Evolutionary conservation across 2,888 invertebrate species (phyloP).

Genomic region (Magallana nippona): DNA sequence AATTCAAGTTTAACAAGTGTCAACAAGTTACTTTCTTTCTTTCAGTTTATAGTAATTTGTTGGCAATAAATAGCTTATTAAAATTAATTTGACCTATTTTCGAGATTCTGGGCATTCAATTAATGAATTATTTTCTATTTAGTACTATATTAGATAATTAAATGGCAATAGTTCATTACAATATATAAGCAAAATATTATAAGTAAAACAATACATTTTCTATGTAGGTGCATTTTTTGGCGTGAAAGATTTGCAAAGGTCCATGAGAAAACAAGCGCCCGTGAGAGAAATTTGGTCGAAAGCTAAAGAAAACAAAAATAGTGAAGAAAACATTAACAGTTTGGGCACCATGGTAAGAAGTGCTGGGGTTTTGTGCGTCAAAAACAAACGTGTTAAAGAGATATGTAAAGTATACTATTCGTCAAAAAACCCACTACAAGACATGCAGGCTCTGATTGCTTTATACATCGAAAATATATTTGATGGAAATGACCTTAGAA

Average conservation of each 20-base stretch:
- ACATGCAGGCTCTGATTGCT: slow-evolving; percentile 65
- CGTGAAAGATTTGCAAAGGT: slow-evolving; percentile 67
- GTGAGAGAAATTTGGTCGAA: slow-evolving; percentile 63
- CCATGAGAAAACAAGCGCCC: slow-evolving; percentile 66
- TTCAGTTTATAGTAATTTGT: too few species aligned
- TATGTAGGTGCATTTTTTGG: slow-evolving; percentile 65
- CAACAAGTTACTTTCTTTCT: too few species aligned
- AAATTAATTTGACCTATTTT: too few species aligned
- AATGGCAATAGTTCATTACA: too few species aligned
- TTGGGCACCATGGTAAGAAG: slow-evolving; percentile 65
- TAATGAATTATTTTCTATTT: too few species aligned
- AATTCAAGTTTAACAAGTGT: too few species aligned
- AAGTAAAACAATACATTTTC: not conserved
- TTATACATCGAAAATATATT: slow-evolving; percentile 62
- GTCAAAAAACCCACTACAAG: slow-evolving; percentile 47
- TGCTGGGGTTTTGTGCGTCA: slow-evolving; percentile 55
- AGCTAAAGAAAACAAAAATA: slow-evolving; percentile 54
- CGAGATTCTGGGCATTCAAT: too few species aligned
- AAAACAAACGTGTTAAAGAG: slow-evolving; percentile 58
- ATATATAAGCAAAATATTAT: not conserved
- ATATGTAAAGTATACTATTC: slow-evolving; percentile 61
- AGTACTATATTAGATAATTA: not conserved
- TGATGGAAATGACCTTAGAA: slow-evolving; percentile 55
- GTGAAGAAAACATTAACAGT: slow-evolving; percentile 55
- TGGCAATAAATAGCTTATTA: too few species aligned